Percentiles rank a stretch among this genome's conserved stretches.
Evolutionary conservation across 2,113 vertebrate species (phyloP).

Genomic region (Meriones unguiculatus): DNA sequence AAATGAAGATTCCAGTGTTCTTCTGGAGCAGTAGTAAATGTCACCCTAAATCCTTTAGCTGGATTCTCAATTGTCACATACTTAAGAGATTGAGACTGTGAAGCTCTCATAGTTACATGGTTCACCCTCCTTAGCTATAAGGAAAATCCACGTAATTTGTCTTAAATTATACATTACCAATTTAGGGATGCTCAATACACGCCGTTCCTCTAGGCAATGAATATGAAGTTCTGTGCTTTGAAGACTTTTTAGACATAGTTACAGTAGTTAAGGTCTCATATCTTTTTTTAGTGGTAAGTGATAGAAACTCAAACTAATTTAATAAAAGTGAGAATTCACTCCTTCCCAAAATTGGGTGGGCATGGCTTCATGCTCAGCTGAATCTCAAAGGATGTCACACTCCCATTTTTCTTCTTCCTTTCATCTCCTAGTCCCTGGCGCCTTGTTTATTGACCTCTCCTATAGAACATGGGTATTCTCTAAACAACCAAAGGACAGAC

Average conservation of each 20-base stretch:
- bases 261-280: constrained; percentile 37
- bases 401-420: not conserved
- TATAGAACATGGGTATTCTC: not conserved
- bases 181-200: constrained; percentile 43
- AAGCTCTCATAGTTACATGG: constrained; percentile 27
- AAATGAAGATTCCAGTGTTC: not conserved
- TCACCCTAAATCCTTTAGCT: constrained; percentile 20
- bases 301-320: constrained; percentile 41
- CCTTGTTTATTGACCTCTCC: not conserved
- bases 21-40: not conserved
- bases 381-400: not conserved
- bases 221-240: constrained; percentile 52
- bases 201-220: constrained; percentile 23
- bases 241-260: constrained; percentile 36
- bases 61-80: constrained; percentile 25
- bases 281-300: not conserved
- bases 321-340: constrained; percentile 7
- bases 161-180: constrained; percentile 46
- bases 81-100: not conserved
- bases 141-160: constrained; percentile 55
- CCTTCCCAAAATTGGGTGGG: not conserved
- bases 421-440: not conserved
- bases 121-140: constrained; percentile 39
- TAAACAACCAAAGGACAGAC: not conserved
- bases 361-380: not conserved